Evolutionary conservation across 2,113 vertebrate species (phyloP).

Genomic region (Seriola rivoliana): DNA sequence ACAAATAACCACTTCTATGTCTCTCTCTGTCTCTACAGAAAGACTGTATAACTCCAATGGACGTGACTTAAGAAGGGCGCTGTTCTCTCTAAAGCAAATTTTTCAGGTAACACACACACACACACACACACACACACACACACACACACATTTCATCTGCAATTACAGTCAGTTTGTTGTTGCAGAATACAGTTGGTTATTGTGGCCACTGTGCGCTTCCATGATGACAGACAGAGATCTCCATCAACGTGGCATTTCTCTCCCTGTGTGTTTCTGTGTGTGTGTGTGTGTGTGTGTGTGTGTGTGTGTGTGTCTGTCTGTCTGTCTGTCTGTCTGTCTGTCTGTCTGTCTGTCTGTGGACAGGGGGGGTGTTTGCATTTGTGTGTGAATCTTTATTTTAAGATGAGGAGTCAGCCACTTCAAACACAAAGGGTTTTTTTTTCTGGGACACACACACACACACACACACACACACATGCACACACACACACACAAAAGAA

Average conservation of each 20-base stretch:
- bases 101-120: conserved; percentile 90
- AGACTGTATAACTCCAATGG: conserved; percentile 94
- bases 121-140: conserved; percentile 14
- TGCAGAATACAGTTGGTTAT: conserved; percentile 54
- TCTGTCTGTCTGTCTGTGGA: background rate
- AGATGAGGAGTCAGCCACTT: conserved; percentile 30
- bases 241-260: conserved; percentile 67
- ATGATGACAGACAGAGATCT: conserved; percentile 71
- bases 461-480: too few relatives aligned
- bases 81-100: conserved; percentile 98
- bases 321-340: background rate
- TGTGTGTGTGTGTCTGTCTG: background rate
- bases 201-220: conserved; percentile 63
- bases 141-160: conserved; percentile 30
- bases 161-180: conserved; percentile 56
- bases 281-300: conserved; percentile 20
- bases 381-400: conserved; percentile 60
- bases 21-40: conserved; percentile 81
- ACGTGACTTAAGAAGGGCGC: conserved; percentile 92
- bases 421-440: conserved; percentile 37
- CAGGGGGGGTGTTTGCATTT: conserved; percentile 27
- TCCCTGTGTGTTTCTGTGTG: conserved; percentile 26
- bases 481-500: background rate
- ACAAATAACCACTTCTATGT: conserved; percentile 7
- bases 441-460: conserved; percentile 12